phyloP scores from a whole-genome alignment of 2,797 vertebrate genomes.

The Myotis findleyi region DNA sequence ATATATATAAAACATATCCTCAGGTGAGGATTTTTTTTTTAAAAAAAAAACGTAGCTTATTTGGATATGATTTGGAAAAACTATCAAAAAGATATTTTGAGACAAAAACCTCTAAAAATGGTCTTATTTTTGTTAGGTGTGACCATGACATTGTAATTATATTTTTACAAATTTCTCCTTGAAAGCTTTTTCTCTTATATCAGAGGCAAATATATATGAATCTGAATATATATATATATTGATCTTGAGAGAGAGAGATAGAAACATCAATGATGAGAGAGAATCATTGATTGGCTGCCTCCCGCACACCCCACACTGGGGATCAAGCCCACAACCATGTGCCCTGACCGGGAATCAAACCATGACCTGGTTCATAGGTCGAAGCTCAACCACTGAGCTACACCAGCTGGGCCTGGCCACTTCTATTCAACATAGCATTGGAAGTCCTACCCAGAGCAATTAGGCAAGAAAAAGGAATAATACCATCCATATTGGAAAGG shows the following conservation, averaged over 20 bases:
- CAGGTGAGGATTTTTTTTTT: not conserved
- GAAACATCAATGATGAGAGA: too few species aligned
- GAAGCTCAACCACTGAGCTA: too few species aligned
- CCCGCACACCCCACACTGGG: too few species aligned
- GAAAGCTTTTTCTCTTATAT: not conserved
- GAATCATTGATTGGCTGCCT: too few species aligned
- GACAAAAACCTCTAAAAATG: not conserved
- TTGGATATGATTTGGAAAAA: not conserved
- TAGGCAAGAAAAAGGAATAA: not conserved
- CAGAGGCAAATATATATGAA: not conserved
- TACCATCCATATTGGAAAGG: not conserved
- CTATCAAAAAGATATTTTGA: not conserved
- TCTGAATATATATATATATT: too few species aligned
- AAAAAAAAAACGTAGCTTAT: not conserved
- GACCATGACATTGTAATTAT: not conserved
- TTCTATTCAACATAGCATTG: not conserved
- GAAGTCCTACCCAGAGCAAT: not conserved
- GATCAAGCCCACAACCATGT: too few species aligned
- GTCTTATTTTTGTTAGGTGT: not conserved
- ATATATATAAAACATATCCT: not conserved
- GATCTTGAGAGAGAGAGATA: too few species aligned
- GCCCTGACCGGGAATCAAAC: too few species aligned
- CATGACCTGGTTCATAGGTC: too few species aligned
- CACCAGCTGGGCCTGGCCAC: too few species aligned
- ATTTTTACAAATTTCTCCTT: not conserved